Evolutionary conservation across 2,113 vertebrate genomes (phyloP), one percentile per base, ranked within the genome.

Genomic region (Malurus cyaneus): DNA sequence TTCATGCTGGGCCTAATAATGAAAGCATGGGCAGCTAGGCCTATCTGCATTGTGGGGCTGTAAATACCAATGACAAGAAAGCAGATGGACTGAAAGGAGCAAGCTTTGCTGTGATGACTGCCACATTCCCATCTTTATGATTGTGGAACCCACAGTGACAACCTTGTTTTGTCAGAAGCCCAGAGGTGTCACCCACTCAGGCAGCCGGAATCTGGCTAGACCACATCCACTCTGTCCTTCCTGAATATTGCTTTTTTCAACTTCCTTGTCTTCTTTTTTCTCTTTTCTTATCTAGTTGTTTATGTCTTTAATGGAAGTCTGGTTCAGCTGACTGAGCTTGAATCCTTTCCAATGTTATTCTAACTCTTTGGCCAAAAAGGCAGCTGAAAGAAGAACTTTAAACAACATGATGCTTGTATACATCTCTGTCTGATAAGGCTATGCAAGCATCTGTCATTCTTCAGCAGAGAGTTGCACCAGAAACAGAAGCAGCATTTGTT

Each of bases 1-100:
- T 65, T 18, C 82, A 76, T 95, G 82, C 94, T 94, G 91, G 16
- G 82, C 69, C 76, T 88, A 72, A 88, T 92, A 92, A 90, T 65
- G 86, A 90, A 79, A 91, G 46, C 76, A 57, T 57, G 54, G 46
- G 50, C 0, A 7, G 19, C 67, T 91, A 62, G 50, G 76, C 72
- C 86, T 77, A 34, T 65, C 44, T 8, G 7, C 23, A 23, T 92
- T 83, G 54, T 69, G 39, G 23, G 72, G 39, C 83, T 92, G 80
- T 84, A 94, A 94, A 94, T 92, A 91, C 89, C 67, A 66, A 2
- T 86, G 86, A 61, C 66, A 65, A 36, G 59, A 85, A 59, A 92
- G 67, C 79, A 95, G 82, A 94, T 50, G 67, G 82, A 86, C 66
- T 89, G 71, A 44, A 94, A 85, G 62, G 65, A 92, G 24, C 8